Base-by-base conservation (phyloP, 2,888 invertebrate genomes). In the Copidosoma aretas region DNA sequence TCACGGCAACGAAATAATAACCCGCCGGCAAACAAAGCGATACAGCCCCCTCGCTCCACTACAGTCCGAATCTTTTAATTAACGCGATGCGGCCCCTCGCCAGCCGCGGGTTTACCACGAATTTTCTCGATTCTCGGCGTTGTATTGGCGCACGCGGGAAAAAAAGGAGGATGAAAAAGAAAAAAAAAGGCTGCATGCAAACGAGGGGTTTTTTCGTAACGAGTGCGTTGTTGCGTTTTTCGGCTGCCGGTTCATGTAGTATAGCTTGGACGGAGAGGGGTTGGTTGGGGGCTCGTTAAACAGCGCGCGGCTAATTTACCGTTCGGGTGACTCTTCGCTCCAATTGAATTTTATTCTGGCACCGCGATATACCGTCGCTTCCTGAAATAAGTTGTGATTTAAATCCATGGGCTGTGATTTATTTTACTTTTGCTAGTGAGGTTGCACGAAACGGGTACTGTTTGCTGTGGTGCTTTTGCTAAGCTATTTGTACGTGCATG, bases 241-340 rank as follows among this genome's bases (percentile, higher is more conserved):
- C 21, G 21, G 12, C 22, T 21, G 52, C 19, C 21, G 22, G 22
- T n/a, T n/a, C n/a, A n/a, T n/a, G n/a, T n/a, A n/a, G n/a, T n/a
- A n/a, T n/a, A n/a, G n/a, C n/a, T n/a, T n/a, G n/a, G n/a, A n/a
- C n/a, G n/a, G n/a, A n/a, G n/a, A n/a, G n/a, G n/a, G n/a, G n/a
- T n/a, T n/a, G 21, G n/a, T 24, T 22, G 19, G 59, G 24, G 59
- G 61, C 39, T 66, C 66, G 60, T 66, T 66, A 60, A 66, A 60
- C 60, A 61, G 51, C 51, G 53, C 60, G 61, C n/a, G n/a, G 25
- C 60, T 71, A 59, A 68, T 71, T 73, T 73, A 68, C 67, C 66
- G 67, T 66, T 62, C 39, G 62, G 56, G 52, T 63, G 60, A 39
- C 46, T 14, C 41, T 10, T 14, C n/a, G n/a, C n/a, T n/a, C n/a